Base-by-base conservation (phyloP, 2,113 vertebrate genomes). In the Lamprotornis superbus region DNA sequence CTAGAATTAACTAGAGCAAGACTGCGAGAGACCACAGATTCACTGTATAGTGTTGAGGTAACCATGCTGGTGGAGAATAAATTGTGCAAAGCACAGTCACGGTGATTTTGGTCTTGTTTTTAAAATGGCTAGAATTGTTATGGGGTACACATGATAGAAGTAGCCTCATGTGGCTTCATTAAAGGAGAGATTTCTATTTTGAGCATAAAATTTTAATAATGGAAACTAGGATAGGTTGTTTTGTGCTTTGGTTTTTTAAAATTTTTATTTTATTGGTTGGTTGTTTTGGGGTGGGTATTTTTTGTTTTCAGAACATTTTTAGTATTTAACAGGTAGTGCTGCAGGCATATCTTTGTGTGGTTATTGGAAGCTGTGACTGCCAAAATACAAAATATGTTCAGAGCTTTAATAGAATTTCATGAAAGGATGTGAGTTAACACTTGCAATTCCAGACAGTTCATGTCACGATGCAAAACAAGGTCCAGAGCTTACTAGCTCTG, bases 31-130 rank as follows among this genome's bases (percentile, higher is more conserved):
- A 99, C 99, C 91, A 99, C 98, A 94, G 99, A 99, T 97, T 98
- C 99, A n/a, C 97, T 99, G 31, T 98, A 98, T 24, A 98, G 98
- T 46, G 97, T 98, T 94, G 99, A 99, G 99, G 99, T 99, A 97
- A 98, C 69, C 78, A 2, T 63, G 44, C 56, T 40, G 67, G 37
- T 86, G 40, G 55, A 79, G 39, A 86, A 55, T 18, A 70, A 80
- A 25, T 50, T 17, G 27, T 91, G 49, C 42, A 50, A 82, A 87
- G 39, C 60, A 33, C 20, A 59, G 40, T 60, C 40, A 44, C 2
- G 4, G n/a, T 2, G 8, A 30, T 44, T 53, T 82, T 70, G 60
- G 23, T 59, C 24, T 35, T 74, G 5, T 64, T 82, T 73, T 82
- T 46, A 35, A 84, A 84, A 76, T 3, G 3, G 7, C 46, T n/a